Evolutionary conservation across 2,797 vertebrate genomes (phyloP), one percentile per base, ranked within the genome.

Genomic region (Acanthurus leucopareius): DNA sequence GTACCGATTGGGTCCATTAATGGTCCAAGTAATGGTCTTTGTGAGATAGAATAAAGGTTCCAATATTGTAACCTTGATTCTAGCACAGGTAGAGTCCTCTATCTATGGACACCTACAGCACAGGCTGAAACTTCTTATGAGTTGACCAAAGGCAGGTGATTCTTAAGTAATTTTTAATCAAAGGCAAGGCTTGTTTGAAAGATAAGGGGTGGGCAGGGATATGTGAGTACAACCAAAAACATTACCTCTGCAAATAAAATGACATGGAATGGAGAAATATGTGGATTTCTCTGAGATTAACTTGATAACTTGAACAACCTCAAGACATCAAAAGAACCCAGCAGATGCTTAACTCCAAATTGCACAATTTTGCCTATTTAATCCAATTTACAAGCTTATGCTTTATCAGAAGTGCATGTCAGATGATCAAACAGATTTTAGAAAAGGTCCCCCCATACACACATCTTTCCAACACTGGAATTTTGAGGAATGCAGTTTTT

Each of bases 241-340:
- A 51, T 5, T 42, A 28, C 45, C 14, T 49, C n/a, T 75, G 80
- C 73, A 64, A 84, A 84, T 84, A 75, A 59, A 28, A 45, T 76
- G 69, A 76, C 45, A 51, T 48, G 35, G 22, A 74, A 68, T 67
- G 52, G 47, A 71, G 44, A 61, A 42, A 57, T 71, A 3, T 69
- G 48, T 73, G 45, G 64, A 68, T 75, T 73, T 77, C 8, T 62
- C 61, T 72, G 32, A 52, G 42, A 86, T 63, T 80, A 74, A 79
- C 83, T 63, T 35, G 7, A 63, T 62, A 58, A 77, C 47, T 62
- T 65, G 32, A 59, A 53, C 65, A 74, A 22, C n/a, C 19, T 48
- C 13, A 28, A 45, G 52, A 66, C 68, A 70, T 85, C 63, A 80
- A 72, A 72, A 52, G 58, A 64, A 61, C 45, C 47, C 61, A 35